Conservation (phyloP, 2,888 invertebrate species). For the Homarus gammarus region DNA sequence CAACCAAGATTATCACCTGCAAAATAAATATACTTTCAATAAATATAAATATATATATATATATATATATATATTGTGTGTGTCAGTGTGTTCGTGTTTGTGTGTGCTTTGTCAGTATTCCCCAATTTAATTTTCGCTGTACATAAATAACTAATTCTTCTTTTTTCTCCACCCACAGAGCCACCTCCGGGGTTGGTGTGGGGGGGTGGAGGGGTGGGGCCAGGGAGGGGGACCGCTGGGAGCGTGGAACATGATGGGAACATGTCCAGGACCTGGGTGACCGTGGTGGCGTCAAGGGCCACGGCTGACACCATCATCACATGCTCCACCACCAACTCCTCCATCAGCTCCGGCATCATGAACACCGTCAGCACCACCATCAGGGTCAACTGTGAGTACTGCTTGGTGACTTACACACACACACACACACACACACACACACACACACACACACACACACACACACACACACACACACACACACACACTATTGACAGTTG, state of each 20-base stretch:
- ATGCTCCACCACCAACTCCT: conserved; percentile 58
- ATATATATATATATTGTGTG: too few relatives aligned
- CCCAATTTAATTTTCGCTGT: too few relatives aligned
- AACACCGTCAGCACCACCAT: conserved; percentile 47
- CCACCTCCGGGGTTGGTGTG: conserved; percentile 46
- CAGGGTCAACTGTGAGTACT: conserved; percentile 49
- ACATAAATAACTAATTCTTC: conserved; percentile 25
- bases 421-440: too few relatives aligned
- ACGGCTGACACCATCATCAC: conserved; percentile 45
- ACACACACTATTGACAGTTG: too few relatives aligned
- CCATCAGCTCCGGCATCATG: conserved; percentile 56
- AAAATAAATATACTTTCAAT: too few relatives aligned
- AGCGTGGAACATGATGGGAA: conserved; percentile 3
- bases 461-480: too few relatives aligned
- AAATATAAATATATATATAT: conserved; percentile 29
- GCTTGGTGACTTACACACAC: too few relatives aligned
- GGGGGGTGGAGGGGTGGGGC: conserved; percentile 40
- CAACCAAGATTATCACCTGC: too few relatives aligned
- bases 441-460: too few relatives aligned
- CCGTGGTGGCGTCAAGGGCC: conserved; percentile 39
- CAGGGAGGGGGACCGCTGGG: neutral
- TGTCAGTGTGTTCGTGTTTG: too few relatives aligned
- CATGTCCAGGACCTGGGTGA: conserved; percentile 32
- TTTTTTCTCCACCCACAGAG: conserved; percentile 24
- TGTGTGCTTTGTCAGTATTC: too few relatives aligned